Conservation (phyloP, 2,797 vertebrate species). For the Myoxocephalus aenaeus region DNA sequence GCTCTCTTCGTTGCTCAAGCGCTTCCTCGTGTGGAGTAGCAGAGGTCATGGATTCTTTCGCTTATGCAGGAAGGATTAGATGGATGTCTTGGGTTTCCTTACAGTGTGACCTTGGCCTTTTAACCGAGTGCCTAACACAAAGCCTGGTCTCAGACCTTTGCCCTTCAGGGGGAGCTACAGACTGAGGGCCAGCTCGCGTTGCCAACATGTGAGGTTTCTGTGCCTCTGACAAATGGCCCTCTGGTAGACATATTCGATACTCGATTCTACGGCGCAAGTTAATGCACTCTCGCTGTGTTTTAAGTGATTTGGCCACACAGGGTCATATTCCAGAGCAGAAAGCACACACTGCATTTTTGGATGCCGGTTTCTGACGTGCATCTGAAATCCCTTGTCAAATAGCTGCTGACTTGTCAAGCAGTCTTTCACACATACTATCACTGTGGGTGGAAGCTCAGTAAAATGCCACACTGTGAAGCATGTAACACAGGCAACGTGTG, state of each 20-base stretch:
- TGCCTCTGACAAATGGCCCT: conserved; percentile 26
- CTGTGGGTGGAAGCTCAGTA: conserved; percentile 1
- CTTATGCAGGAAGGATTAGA: conserved; percentile 54
- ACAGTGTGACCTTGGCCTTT: conserved; percentile 38
- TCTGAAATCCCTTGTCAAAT: conserved; percentile 32
- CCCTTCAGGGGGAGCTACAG: conserved; percentile 11
- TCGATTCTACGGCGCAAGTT: conserved; percentile 20
- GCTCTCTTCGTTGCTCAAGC: conserved; percentile 28
- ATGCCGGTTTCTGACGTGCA: not conserved
- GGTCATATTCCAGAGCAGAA: conserved; percentile 50
- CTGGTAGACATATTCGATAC: conserved; percentile 16
- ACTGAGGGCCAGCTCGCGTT: conserved; percentile 26
- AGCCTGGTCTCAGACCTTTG: conserved; percentile 29
- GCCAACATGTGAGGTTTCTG: conserved; percentile 25
- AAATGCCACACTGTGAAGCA: conserved; percentile 3
- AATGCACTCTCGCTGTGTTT: conserved; percentile 31
- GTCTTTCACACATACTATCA: conserved; percentile 5
- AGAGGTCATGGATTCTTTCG: conserved; percentile 51
- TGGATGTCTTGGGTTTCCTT: conserved; percentile 49
- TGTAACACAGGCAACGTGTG: not conserved
- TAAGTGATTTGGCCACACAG: conserved; percentile 20
- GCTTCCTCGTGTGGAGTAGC: conserved; percentile 23
- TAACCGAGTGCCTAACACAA: conserved; percentile 7
- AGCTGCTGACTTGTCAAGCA: conserved; percentile 24
- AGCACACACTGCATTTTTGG: conserved; percentile 28